Base-by-base conservation (phyloP, 2,888 invertebrate species). In the Dromius quadrimaculatus region DNA sequence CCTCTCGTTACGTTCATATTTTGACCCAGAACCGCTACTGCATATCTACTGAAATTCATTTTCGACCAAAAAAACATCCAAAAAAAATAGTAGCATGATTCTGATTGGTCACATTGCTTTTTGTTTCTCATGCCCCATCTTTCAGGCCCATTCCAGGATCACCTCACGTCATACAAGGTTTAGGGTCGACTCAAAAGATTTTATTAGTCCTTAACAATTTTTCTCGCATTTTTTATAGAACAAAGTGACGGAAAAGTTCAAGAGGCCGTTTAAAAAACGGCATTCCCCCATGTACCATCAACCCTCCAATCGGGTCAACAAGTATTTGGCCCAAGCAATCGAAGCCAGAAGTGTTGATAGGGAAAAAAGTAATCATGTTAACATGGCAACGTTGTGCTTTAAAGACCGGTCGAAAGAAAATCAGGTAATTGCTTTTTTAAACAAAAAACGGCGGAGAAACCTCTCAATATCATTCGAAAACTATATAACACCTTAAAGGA, bases 221-320 rank as follows among this genome's bases (percentile, higher is more conserved):
- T 11, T 45, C 17, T 28, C 17, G 41, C 70, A 71, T 75, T 72
- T 70, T 72, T 83, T 84, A 78, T 88, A 92, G 90, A 92, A 91
- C 77, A 93, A 92, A 85, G 92, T 93, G 75, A 92, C 93, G 73
- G 94, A 94, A 83, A 92, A 93, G 82, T 91, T 93, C 81, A 93
- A 93, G 84, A 87, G 93, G 79, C 94, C 93, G 63, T 90, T 94
- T 83, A 93, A 94, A 83, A 94, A 94, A 84, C 89, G 93, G 76
- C 93, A 93, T 83, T 92, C 93, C 75, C 91, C 92, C 80, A 90
- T 92, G 74, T 92, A 93, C 83, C 93, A 94, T 84, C 93, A 94
- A 83, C 93, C 94, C 32, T 92, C 92, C 34, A 95, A 95, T 84
- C 89, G 95, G 75, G 95, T 95, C 71, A 95, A 95, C 86, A 95